A percentile compares a stretch with the other conserved stretches of the same genome.
Evolutionary conservation across 2,113 vertebrate genomes (phyloP).

Genomic region (Halichoeres trimaculatus): DNA sequence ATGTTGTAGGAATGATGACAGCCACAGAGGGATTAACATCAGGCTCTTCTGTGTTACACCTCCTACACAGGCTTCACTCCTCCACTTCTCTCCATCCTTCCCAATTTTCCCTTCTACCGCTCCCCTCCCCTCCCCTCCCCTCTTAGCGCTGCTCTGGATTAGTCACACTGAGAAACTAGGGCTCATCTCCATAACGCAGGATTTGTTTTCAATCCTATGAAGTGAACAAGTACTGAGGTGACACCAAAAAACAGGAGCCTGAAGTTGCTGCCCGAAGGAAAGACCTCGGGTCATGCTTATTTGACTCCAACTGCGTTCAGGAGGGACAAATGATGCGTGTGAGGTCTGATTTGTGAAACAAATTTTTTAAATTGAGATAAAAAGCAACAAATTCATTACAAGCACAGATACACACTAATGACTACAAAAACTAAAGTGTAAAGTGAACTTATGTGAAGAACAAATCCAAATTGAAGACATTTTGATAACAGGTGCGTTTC

Average conservation of each 20-base stretch:
- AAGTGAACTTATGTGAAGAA: too few relatives aligned
- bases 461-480: neutral
- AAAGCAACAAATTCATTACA: neutral
- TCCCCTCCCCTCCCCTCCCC: conserved; percentile 10
- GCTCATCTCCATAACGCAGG: conserved; percentile 80
- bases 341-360: neutral
- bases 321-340: neutral
- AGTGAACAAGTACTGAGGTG: conserved; percentile 62
- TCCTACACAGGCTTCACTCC: conserved; percentile 71
- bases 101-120: conserved; percentile 38
- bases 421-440: neutral
- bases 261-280: conserved; percentile 19
- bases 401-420: neutral
- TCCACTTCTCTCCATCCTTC: conserved; percentile 60
- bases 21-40: conserved; percentile 65
- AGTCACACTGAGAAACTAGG: conserved; percentile 76
- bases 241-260: conserved; percentile 40
- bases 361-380: neutral
- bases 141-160: conserved; percentile 69
- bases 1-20: conserved; percentile 32
- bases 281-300: neutral
- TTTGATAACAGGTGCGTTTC: neutral
- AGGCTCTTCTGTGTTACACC: conserved; percentile 67
- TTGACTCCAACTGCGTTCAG: conserved; percentile 10
- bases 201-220: conserved; percentile 75